Percentiles rank a stretch among this genome's conserved stretches.
Evolutionary conservation across 2,797 vertebrate species (phyloP).

Genomic region (Crenuchus spilurus): DNA sequence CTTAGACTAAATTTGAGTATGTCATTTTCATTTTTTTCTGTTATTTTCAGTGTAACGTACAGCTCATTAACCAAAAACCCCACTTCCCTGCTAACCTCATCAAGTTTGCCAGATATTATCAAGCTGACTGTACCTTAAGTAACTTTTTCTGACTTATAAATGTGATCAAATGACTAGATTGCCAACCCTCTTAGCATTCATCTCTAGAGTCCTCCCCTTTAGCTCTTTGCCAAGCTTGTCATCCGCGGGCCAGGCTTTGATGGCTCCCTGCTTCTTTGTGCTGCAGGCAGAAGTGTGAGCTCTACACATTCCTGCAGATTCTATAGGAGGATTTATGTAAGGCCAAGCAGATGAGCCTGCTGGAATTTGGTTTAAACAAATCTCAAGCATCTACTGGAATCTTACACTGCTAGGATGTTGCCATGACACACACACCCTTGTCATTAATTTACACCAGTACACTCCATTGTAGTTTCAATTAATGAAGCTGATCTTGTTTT

Average conservation of each 20-base stretch:
- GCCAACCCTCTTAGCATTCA: not conserved
- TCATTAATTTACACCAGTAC: too few species aligned
- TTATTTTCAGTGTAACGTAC: too few species aligned
- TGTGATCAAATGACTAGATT: not conserved
- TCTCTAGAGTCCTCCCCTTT: not conserved
- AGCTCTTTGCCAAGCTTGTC: not conserved
- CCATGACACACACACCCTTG: not conserved
- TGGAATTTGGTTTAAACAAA: conserved; percentile 83
- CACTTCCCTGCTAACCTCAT: too few species aligned
- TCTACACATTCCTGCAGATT: conserved; percentile 81
- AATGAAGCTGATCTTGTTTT: not conserved
- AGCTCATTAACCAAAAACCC: too few species aligned
- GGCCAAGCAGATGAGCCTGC: conserved; percentile 75
- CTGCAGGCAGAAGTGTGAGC: conserved; percentile 80
- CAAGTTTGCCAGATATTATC: too few species aligned
- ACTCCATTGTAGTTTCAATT: not conserved
- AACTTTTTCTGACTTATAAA: not conserved
- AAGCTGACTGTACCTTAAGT: too few species aligned
- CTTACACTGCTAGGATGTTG: not conserved
- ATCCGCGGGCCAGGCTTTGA: conserved; percentile 73
- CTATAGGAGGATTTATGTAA: conserved; percentile 81
- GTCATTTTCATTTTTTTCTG: too few species aligned
- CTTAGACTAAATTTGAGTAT: too few species aligned
- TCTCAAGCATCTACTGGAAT: conserved; percentile 74
- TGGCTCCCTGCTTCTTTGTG: conserved; percentile 77